A percentile compares a stretch with the other conserved stretches of the same genome.
Evolutionary conservation across 2,113 vertebrate species (phyloP).

Genomic region (Apteryx mantelli): DNA sequence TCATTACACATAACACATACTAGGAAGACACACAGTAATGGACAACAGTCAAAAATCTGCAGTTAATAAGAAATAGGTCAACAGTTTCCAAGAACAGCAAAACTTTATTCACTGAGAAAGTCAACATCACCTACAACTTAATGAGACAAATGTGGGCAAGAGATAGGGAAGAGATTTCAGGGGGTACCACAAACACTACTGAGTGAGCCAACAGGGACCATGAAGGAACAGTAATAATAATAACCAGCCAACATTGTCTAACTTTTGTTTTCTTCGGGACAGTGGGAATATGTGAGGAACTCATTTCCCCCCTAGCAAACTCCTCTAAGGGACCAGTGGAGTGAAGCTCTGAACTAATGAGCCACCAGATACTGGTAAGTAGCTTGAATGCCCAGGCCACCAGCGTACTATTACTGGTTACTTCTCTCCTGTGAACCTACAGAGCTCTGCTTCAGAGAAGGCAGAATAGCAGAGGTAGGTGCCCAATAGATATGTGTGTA

Average conservation of each 20-base stretch:
- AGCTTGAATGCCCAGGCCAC: background rate
- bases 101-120: background rate
- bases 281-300: background rate
- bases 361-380: background rate
- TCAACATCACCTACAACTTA: background rate
- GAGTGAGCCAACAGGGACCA: background rate
- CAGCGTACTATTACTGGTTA: background rate
- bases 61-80: background rate
- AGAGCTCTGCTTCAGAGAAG: background rate
- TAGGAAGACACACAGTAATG: background rate
- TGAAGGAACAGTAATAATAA: background rate
- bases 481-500: background rate
- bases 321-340: background rate
- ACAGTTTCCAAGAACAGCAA: background rate
- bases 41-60: background rate
- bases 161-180: background rate
- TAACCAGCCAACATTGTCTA: fast-evolving
- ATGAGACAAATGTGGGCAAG: background rate
- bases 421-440: background rate
- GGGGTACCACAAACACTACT: background rate
- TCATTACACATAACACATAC: background rate
- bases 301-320: background rate
- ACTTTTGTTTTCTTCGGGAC: background rate
- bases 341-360: background rate
- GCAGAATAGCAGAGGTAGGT: background rate